Conservation (phyloP, 2,113 vertebrate genomes). For the Silurus meridionalis region DNA sequence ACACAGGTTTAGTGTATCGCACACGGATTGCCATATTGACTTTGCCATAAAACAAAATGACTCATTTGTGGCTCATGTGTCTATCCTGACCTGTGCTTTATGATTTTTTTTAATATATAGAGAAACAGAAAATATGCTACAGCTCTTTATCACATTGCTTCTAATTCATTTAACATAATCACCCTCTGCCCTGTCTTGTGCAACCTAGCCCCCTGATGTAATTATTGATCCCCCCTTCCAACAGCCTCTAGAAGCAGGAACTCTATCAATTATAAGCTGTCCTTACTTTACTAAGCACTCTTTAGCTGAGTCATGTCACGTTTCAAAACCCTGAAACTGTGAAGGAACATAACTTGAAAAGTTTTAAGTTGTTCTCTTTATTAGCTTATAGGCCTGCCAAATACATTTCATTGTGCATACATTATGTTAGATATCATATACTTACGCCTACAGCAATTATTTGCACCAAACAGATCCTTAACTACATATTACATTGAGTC, state of each 20-base stretch:
- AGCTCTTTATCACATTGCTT: slow-evolving; percentile 24
- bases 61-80: background rate
- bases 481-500: background rate
- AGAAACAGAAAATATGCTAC: background rate
- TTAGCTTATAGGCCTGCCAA: background rate
- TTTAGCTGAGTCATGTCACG: slow-evolving; percentile 2
- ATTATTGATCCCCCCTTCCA: slow-evolving; percentile 45
- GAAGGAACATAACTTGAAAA: background rate
- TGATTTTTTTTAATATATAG: background rate
- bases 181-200: slow-evolving; percentile 28
- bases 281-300: slow-evolving; percentile 23
- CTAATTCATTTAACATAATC: slow-evolving; percentile 39
- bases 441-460: background rate
- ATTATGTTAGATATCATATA: background rate
- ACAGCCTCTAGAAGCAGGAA: slow-evolving; percentile 43
- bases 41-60: background rate
- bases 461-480: background rate
- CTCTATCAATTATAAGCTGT: slow-evolving; percentile 7
- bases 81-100: background rate
- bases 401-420: background rate
- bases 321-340: slow-evolving; percentile 12
- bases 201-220: slow-evolving; percentile 39
- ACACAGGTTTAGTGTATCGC: background rate
- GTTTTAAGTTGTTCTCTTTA: slow-evolving; percentile 10
- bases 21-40: background rate